These are phyloP conservation scores for Rhamnusium bicolor DNA, from an alignment of 2,888 invertebrate species.

Conservation along the genomic window DNA sequence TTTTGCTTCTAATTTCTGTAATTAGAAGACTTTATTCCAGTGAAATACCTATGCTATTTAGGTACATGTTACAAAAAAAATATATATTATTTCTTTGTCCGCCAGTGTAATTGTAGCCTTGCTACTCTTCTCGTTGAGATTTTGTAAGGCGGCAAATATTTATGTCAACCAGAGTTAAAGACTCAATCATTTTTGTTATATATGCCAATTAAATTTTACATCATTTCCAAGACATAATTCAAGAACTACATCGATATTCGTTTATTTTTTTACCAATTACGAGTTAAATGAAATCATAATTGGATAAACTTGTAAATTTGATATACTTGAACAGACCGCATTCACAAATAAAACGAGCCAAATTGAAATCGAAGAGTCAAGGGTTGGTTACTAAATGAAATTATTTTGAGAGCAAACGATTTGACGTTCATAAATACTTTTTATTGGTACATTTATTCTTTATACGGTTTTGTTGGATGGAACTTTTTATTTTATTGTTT, in stretches of 20 bases:
- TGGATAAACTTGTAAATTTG: conserved; percentile 34
- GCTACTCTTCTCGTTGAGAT: too few relatives aligned
- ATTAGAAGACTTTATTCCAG: too few relatives aligned
- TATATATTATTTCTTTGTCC: too few relatives aligned
- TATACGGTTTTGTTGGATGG: not conserved
- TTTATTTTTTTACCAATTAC: conserved; percentile 27
- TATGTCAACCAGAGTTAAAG: too few relatives aligned
- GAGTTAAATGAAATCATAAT: conserved; percentile 27
- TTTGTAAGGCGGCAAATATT: too few relatives aligned
- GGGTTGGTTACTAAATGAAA: conserved; percentile 18
- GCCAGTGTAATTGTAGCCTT: too few relatives aligned
- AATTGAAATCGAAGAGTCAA: conserved; percentile 35
- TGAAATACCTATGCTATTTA: too few relatives aligned
- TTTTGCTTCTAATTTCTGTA: too few relatives aligned
- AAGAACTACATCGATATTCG: not conserved
- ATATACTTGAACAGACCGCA: conserved; percentile 34
- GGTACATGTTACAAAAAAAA: too few relatives aligned
- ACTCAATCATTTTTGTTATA: not conserved
- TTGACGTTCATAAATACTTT: conserved; percentile 14
- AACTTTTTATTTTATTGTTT: not conserved
- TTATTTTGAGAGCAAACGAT: conserved; percentile 21
- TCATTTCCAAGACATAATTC: not conserved
- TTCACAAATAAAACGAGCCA: conserved; percentile 19
- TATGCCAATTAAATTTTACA: not conserved
- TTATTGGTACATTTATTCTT: conserved; percentile 4